Evolutionary conservation across 2,797 vertebrate genomes (phyloP).

Genomic region (Malurus leucopterus): DNA sequence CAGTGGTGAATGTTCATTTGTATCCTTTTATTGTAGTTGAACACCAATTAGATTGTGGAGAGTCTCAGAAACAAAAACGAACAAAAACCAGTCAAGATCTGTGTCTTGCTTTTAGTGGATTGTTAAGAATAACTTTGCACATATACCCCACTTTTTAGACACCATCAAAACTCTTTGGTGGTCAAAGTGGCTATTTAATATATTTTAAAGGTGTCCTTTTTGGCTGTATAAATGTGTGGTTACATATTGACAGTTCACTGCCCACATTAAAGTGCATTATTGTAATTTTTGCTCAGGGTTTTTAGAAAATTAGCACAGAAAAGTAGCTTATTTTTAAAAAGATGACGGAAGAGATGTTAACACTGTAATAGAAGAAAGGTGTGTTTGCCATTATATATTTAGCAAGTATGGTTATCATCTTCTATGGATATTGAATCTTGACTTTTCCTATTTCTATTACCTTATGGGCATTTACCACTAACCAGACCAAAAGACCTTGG

Average conservation of each 20-base stretch:
- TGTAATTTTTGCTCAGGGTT: slow-evolving; percentile 96
- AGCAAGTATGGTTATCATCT: slow-evolving; percentile 80
- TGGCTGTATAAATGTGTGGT: slow-evolving; percentile 79
- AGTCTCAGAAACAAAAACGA: slow-evolving; percentile 62
- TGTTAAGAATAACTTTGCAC: slow-evolving; percentile 80
- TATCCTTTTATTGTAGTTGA: slow-evolving; percentile 77
- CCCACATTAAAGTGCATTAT: slow-evolving; percentile 94
- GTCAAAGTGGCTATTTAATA: slow-evolving; percentile 73
- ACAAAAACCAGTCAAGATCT: slow-evolving; percentile 73
- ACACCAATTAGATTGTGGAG: slow-evolving; percentile 75
- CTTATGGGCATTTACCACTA: slow-evolving; percentile 91
- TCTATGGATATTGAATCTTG: slow-evolving; percentile 76
- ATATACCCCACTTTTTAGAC: slow-evolving; percentile 69
- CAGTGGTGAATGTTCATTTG: slow-evolving; percentile 90
- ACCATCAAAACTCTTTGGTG: slow-evolving; percentile 66
- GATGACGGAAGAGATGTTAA: slow-evolving; percentile 78
- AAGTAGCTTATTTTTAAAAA: slow-evolving; percentile 84
- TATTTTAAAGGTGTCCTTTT: slow-evolving; percentile 74
- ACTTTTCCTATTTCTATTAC: slow-evolving; percentile 83
- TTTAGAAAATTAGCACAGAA: slow-evolving; percentile 84
- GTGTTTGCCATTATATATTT: slow-evolving; percentile 80
- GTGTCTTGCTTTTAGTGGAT: slow-evolving; percentile 77
- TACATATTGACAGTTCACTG: slow-evolving; percentile 88
- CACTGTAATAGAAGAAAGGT: slow-evolving; percentile 79
- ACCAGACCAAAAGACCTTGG: slow-evolving; percentile 93